A percentile compares a stretch with the other conserved stretches of the same genome.
Conservation (phyloP, 2,113 vertebrate species). For the Acrocephalus kingi region DNA sequence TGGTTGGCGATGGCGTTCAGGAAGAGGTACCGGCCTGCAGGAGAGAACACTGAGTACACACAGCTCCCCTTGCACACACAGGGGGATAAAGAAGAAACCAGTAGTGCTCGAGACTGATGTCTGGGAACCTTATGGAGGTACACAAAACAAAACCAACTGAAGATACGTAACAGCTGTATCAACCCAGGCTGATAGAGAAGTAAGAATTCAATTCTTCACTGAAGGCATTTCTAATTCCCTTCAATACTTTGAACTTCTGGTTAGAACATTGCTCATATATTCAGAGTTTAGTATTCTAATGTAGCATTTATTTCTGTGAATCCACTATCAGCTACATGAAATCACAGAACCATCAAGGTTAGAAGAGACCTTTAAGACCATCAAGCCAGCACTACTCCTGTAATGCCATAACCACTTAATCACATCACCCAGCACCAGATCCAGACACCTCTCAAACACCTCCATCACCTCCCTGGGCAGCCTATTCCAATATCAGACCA, state of each 20-base stretch:
- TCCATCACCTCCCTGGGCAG: neutral
- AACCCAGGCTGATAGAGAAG: neutral
- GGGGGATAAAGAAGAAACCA: neutral
- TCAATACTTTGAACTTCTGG: neutral
- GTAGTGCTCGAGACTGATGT: rapidly evolving
- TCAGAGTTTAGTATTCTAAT: neutral
- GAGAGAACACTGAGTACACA: neutral
- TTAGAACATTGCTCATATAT: neutral
- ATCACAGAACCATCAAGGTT: neutral
- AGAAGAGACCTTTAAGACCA: neutral
- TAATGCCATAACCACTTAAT: neutral
- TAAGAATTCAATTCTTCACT: neutral
- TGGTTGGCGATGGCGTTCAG: slow-evolving; percentile 98
- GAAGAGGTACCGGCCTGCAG: slow-evolving; percentile 94
- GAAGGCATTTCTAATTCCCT: neutral
- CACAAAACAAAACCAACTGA: neutral
- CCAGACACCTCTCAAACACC: neutral
- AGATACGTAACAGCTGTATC: neutral
- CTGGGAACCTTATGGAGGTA: neutral
- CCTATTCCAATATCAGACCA: neutral
- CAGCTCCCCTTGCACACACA: rapidly evolving
- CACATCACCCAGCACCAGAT: neutral
- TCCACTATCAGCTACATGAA: neutral
- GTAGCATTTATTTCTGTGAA: neutral
- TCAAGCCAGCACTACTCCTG: neutral